phyloP scores from a whole-genome alignment of 2,113 vertebrate genomes.

The Hylia prasina region DNA sequence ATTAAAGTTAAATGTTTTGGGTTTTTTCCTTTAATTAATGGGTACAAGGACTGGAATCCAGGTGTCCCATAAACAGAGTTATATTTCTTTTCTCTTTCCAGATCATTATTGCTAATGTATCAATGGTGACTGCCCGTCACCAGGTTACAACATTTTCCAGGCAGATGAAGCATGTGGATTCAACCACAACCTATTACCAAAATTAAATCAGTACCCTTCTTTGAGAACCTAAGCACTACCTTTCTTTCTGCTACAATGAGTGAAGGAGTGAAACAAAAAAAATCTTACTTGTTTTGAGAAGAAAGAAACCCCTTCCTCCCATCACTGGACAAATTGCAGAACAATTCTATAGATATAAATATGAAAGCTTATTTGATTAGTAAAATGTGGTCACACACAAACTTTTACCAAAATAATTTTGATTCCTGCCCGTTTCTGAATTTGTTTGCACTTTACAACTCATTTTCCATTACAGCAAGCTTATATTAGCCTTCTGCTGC shows the following conservation, averaged over 20 bases:
- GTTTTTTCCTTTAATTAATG: background rate
- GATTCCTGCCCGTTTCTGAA: background rate
- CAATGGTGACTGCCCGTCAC: background rate
- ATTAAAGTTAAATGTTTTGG: background rate
- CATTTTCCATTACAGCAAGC: background rate
- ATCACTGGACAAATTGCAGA: background rate
- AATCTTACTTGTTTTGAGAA: background rate
- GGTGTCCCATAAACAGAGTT: background rate
- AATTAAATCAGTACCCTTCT: background rate
- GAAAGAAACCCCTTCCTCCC: background rate
- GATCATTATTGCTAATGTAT: background rate
- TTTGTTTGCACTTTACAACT: background rate
- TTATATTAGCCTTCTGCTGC: background rate
- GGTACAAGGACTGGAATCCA: background rate
- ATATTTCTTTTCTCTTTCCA: background rate
- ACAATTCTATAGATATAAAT: background rate
- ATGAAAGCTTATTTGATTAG: background rate
- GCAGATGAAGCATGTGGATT: background rate
- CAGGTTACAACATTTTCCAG: background rate
- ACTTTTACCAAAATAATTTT: background rate
- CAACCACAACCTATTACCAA: background rate
- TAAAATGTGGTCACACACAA: background rate
- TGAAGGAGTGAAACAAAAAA: background rate
- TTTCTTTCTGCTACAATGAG: background rate
- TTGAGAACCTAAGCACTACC: background rate